Conservation (phyloP, 2,888 invertebrate species). For the Chouioia cunea region DNA sequence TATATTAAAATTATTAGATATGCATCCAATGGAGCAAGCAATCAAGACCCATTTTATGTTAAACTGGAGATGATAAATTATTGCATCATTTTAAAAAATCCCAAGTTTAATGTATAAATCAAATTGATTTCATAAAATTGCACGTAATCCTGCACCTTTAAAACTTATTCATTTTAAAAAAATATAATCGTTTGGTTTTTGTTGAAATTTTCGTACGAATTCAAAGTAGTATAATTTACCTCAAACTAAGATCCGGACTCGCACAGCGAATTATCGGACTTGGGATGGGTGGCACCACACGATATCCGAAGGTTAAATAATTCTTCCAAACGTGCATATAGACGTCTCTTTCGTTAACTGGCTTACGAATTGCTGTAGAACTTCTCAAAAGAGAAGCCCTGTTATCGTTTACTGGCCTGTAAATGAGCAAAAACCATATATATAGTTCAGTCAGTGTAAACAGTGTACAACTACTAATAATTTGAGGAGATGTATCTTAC, state of each 20-base stretch:
- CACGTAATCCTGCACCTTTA: slow-evolving; percentile 24
- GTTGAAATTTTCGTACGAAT: background rate
- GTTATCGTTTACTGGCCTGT: slow-evolving; percentile 94
- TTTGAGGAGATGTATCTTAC: slow-evolving; percentile 71
- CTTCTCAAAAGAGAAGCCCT: slow-evolving; percentile 93
- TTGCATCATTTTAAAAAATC: background rate
- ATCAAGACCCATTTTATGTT: slow-evolving; percentile 29
- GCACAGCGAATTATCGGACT: slow-evolving; percentile 90
- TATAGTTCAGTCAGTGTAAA: background rate
- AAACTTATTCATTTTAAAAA: slow-evolving; percentile 10
- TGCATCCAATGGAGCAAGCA: slow-evolving; percentile 39
- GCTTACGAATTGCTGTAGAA: slow-evolving; percentile 88
- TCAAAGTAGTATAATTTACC: slow-evolving; percentile 71
- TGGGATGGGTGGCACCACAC: slow-evolving; percentile 93
- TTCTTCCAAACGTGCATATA: slow-evolving; percentile 98
- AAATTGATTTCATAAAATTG: slow-evolving; percentile 20
- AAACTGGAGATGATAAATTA: slow-evolving; percentile 23
- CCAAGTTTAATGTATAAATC: slow-evolving; percentile 8
- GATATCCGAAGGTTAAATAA: slow-evolving; percentile 95
- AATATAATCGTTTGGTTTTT: slow-evolving; percentile 4
- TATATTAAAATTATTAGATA: slow-evolving; percentile 35
- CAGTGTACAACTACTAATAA: no score
- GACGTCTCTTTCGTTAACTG: slow-evolving; percentile 92
- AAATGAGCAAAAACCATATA: slow-evolving; percentile 52
- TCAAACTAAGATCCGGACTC: slow-evolving; percentile 91